Conservation (phyloP, 1,140 invertebrate genomes). For the Drosophila repleta region DNA sequence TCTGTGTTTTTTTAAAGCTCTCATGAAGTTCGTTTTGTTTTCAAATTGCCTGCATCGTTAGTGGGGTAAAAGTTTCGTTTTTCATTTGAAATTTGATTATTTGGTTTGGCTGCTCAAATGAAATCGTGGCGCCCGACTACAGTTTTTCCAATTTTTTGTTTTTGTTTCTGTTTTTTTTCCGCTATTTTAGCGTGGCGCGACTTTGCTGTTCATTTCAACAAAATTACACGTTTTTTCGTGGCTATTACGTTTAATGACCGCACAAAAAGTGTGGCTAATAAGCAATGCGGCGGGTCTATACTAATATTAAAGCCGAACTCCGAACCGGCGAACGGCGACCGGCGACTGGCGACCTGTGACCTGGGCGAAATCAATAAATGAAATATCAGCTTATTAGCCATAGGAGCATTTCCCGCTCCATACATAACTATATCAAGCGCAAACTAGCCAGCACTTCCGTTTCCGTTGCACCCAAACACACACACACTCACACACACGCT, state of each 20-base stretch:
- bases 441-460: slow-evolving; percentile 80
- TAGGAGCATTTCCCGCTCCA: slow-evolving; percentile 23
- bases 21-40: slow-evolving; percentile 19
- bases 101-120: slow-evolving; percentile 38
- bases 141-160: slow-evolving; percentile 46
- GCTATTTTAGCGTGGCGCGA: slow-evolving; percentile 50
- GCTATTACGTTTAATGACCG: slow-evolving; percentile 74
- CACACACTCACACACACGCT: slow-evolving; percentile 17
- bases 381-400: slow-evolving; percentile 72
- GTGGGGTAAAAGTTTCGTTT: slow-evolving; percentile 49
- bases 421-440: slow-evolving; percentile 73
- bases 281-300: slow-evolving; percentile 35
- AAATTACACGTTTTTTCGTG: slow-evolving; percentile 74
- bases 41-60: slow-evolving; percentile 20
- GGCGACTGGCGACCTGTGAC: background rate
- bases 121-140: slow-evolving; percentile 41
- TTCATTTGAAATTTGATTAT: slow-evolving; percentile 75
- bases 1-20: background rate
- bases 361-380: slow-evolving; percentile 70
- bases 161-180: slow-evolving; percentile 31
- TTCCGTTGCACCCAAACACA: slow-evolving; percentile 65
- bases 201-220: slow-evolving; percentile 41
- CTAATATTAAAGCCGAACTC: slow-evolving; percentile 28
- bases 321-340: background rate
- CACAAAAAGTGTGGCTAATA: slow-evolving; percentile 58